Conservation (phyloP, 1,140 invertebrate species). For the Latrodectus geometricus region DNA sequence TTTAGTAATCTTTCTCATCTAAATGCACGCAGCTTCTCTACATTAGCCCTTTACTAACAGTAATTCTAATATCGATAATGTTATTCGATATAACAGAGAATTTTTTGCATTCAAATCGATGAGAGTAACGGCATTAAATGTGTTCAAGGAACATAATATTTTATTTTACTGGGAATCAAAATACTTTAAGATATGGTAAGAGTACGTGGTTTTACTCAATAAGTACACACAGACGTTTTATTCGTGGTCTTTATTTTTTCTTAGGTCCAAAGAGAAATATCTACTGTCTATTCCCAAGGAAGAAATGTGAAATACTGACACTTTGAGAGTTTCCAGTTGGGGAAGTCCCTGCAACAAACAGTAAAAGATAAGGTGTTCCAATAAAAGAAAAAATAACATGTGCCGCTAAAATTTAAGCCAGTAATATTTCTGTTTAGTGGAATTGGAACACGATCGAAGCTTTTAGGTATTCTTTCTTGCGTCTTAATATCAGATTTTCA, state of each 20-base stretch:
- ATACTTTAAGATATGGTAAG: constrained; percentile 4
- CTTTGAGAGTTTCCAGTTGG: constrained; percentile 26
- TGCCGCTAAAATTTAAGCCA: constrained; percentile 7
- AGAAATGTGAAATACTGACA: constrained; percentile 1
- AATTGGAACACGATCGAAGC: constrained; percentile 13
- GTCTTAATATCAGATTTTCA: neutral
- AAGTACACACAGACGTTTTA: constrained; percentile 15
- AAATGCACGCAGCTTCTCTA: too few relatives aligned
- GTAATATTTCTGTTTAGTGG: constrained; percentile 9
- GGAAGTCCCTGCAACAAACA: neutral
- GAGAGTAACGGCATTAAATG: neutral
- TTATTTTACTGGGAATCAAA: constrained; percentile 21
- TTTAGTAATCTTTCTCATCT: too few relatives aligned
- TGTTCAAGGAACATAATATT: constrained; percentile 24
- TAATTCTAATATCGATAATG: too few relatives aligned
- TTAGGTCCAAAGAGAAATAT: neutral
- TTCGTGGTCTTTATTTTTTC: neutral
- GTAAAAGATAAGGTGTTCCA: constrained; percentile 2
- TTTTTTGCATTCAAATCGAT: neutral
- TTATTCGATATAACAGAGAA: too few relatives aligned
- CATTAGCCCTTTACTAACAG: too few relatives aligned
- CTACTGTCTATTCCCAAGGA: constrained; percentile 19
- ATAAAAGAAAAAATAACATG: constrained; percentile 15
- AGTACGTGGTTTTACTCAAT: constrained; percentile 1
- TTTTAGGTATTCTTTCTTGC: neutral